Conservation (phyloP, 2,888 invertebrate genomes). For the Napeogenes sylphis region DNA sequence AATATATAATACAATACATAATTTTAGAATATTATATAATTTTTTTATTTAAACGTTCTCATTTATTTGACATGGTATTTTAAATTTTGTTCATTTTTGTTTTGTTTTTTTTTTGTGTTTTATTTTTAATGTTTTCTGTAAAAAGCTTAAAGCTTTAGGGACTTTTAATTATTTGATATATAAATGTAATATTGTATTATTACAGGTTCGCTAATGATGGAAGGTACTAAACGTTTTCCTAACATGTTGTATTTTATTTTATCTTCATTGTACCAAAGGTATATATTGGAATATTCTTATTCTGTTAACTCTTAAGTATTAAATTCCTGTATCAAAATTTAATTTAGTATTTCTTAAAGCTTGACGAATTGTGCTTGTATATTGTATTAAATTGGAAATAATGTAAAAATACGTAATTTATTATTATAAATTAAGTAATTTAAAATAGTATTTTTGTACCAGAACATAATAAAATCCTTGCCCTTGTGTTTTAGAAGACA, state of each 20-base stretch:
- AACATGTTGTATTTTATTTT: slow-evolving; percentile 20
- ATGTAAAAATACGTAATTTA: slow-evolving; percentile 26
- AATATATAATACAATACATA: not conserved
- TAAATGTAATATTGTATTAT: no score
- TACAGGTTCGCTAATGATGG: slow-evolving; percentile 8
- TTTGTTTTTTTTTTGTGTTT: no score
- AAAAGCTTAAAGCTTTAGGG: no score
- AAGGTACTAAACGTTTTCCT: slow-evolving; percentile 18
- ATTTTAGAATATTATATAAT: no score
- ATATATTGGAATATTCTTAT: slow-evolving; percentile 17
- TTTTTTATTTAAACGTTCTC: no score
- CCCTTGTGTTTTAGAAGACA: not conserved
- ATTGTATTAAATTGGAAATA: slow-evolving; percentile 17
- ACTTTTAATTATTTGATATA: no score
- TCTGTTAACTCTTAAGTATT: slow-evolving; percentile 10
- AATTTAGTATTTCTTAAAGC: not conserved
- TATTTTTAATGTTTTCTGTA: no score
- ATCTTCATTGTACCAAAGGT: slow-evolving; percentile 30
- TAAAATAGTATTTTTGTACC: slow-evolving; percentile 63
- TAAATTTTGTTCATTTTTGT: no score
- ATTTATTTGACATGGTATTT: no score
- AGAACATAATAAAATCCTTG: slow-evolving; percentile 36
- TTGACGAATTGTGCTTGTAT: slow-evolving; percentile 12
- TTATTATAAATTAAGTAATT: slow-evolving; percentile 30
- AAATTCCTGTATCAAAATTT: not conserved